These are phyloP conservation scores for Patiria pectinifera DNA, from an alignment of 53 echinoderm and acorn worm species.

Conservation along the genomic window DNA sequence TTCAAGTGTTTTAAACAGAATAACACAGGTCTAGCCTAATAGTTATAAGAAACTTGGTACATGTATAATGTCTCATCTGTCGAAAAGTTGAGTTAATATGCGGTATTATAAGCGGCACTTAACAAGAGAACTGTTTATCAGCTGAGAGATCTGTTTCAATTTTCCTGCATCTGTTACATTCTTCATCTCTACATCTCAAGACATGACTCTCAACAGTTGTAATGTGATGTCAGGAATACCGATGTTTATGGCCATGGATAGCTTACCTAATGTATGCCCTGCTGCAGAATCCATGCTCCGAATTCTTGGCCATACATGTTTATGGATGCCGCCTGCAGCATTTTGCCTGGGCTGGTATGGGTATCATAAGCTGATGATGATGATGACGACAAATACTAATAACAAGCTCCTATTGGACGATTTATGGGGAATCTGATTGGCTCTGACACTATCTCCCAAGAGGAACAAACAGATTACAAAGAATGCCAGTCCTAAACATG, in stretches of 20 bases:
- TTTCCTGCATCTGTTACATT: slow-evolving; percentile 35
- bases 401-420: slow-evolving; percentile 10
- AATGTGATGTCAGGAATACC: slow-evolving; percentile 47
- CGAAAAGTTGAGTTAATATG: neutral
- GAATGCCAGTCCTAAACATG: neutral
- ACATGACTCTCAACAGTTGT: slow-evolving; percentile 24
- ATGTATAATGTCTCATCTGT: neutral
- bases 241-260: slow-evolving; percentile 28
- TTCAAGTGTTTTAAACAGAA: neutral
- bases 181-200: neutral
- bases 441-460: neutral
- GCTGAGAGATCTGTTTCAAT: slow-evolving; percentile 14
- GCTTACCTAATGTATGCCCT: slow-evolving; percentile 1
- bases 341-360: neutral
- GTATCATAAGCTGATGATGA: neutral
- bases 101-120: neutral
- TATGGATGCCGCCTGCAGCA: neutral
- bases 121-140: slow-evolving; percentile 12
- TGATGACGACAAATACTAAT: neutral
- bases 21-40: neutral
- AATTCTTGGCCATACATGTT: slow-evolving; percentile 18
- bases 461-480: neutral
- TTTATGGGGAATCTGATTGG: neutral
- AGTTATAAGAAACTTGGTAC: neutral
- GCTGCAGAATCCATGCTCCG: slow-evolving; percentile 15